Evolutionary conservation across 2,113 vertebrate genomes (phyloP).

Genomic region (Plecotus auritus): DNA sequence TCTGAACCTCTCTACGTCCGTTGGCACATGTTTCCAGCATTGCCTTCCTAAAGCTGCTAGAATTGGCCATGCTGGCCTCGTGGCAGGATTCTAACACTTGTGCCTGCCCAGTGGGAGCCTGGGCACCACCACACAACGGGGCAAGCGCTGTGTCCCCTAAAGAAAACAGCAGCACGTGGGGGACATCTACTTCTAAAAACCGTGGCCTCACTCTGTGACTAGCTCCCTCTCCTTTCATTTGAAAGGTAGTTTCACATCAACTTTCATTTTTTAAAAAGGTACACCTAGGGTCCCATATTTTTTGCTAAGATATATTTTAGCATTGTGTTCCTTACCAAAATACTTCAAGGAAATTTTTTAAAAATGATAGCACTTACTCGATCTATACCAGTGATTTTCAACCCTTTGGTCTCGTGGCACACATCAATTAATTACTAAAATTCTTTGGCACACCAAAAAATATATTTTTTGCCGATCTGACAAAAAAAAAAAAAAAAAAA

Average conservation of each 20-base stretch:
- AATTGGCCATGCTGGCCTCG: accelerated
- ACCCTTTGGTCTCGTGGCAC: not conserved
- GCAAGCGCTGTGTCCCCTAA: not conserved
- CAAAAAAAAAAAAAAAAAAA: not conserved
- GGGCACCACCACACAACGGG: no score
- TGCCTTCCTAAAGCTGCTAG: not conserved
- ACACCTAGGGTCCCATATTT: not conserved
- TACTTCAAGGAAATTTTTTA: not conserved
- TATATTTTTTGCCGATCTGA: not conserved
- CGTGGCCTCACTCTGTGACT: not conserved
- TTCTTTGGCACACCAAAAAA: not conserved
- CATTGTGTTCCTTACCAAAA: not conserved
- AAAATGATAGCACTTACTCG: not conserved
- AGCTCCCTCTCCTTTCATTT: not conserved
- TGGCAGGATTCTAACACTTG: not conserved
- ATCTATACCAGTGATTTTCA: not conserved
- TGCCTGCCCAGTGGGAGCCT: not conserved
- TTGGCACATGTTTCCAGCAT: no score
- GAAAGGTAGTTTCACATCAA: not conserved
- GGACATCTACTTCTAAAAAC: not conserved
- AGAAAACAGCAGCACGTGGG: not conserved
- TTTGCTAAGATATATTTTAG: not conserved
- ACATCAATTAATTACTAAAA: not conserved
- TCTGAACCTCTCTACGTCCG: not conserved
- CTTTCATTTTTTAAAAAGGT: not conserved